phyloP scores from a whole-genome alignment of 2,797 vertebrate genomes.

The Melanogrammus aeglefinus region DNA sequence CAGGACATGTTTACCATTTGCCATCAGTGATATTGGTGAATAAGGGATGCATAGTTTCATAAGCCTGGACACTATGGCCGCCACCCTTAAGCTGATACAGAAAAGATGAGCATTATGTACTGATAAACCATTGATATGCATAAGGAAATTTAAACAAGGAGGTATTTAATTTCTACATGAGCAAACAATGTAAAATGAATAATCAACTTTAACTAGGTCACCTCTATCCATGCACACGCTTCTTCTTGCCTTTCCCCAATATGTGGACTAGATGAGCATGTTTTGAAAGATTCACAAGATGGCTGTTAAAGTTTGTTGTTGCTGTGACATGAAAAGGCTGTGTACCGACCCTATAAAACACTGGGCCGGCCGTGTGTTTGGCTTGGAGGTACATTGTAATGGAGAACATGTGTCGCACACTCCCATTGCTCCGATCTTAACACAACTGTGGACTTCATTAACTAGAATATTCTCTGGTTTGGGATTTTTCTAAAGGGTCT shows the following conservation, averaged over 20 bases:
- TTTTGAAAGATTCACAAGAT: constrained; percentile 1
- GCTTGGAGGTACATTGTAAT: constrained; percentile 47
- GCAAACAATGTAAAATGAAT: background rate
- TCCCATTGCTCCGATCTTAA: constrained; percentile 8
- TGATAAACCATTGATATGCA: background rate
- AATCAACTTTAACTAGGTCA: background rate
- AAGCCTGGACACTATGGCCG: background rate
- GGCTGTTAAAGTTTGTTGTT: background rate
- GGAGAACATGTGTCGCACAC: constrained; percentile 38
- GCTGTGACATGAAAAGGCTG: background rate
- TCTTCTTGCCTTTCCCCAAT: background rate
- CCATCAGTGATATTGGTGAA: background rate
- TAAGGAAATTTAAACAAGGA: background rate
- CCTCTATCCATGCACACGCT: background rate
- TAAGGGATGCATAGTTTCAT: background rate
- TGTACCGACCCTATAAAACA: background rate
- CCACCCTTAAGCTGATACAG: background rate
- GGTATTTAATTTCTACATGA: background rate
- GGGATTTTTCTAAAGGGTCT: background rate
- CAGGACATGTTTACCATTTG: background rate
- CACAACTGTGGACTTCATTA: constrained; percentile 5
- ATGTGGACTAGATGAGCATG: background rate
- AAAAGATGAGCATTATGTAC: background rate
- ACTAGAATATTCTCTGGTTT: background rate
- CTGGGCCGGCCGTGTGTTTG: constrained; percentile 11